Conservation (phyloP, 1,140 invertebrate species). For the Musca vetustissima region DNA sequence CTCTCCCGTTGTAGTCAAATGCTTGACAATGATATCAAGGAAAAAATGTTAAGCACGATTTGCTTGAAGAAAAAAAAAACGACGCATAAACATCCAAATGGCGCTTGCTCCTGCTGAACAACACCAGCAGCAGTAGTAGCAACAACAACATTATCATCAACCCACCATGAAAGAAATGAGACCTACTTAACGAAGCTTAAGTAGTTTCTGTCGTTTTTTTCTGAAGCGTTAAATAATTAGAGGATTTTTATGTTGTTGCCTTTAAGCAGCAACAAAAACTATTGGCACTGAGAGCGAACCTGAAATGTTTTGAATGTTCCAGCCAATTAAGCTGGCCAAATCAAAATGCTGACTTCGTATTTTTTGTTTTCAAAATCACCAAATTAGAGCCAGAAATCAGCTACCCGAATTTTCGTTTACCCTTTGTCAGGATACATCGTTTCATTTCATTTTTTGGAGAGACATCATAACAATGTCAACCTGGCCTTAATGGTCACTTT, state of each 20-base stretch:
- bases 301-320: too few relatives aligned
- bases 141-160: background rate
- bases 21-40: slow-evolving; percentile 7
- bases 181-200: slow-evolving; percentile 6
- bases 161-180: background rate
- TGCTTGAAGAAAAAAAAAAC: background rate
- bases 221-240: slow-evolving; percentile 23
- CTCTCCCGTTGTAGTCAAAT: slow-evolving; percentile 16
- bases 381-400: too few relatives aligned
- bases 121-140: too few relatives aligned
- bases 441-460: background rate
- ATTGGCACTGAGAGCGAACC: background rate
- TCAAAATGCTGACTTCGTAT: background rate
- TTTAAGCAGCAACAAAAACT: background rate
- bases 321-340: slow-evolving; percentile 18
- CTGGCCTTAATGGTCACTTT: slow-evolving; percentile 6
- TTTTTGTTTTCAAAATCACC: background rate
- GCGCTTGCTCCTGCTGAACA: slow-evolving; percentile 10
- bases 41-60: slow-evolving; percentile 21
- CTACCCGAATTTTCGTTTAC: background rate
- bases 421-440: background rate
- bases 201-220: slow-evolving; percentile 4
- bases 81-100: background rate
- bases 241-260: slow-evolving; percentile 1
- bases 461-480: slow-evolving; percentile 22